Percentiles rank a stretch among this genome's conserved stretches.
These are phyloP conservation scores for Zelleria hepariella DNA, from an alignment of 2,888 invertebrate species.

Conservation along the genomic window DNA sequence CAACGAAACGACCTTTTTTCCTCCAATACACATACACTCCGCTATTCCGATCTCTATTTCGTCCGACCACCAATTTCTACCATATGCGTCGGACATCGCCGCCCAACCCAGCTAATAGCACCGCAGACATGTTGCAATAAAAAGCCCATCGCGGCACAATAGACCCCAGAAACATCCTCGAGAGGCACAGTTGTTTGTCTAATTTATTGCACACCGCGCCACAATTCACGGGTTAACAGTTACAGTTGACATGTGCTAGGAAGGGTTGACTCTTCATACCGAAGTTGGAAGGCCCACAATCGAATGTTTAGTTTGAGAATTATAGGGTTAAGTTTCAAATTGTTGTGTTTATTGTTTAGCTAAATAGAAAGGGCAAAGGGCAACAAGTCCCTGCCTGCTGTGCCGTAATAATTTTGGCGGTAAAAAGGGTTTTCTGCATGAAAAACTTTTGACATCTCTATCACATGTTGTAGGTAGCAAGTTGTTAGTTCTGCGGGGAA, in stretches of 20 bases:
- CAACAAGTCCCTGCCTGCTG: slow-evolving; percentile 57
- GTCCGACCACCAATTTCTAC: slow-evolving; percentile 31
- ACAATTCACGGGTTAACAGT: slow-evolving; percentile 31
- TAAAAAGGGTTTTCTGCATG: slow-evolving; percentile 36
- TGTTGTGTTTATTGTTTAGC: slow-evolving; percentile 55
- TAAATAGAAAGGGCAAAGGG: slow-evolving; percentile 48
- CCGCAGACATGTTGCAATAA: slow-evolving; percentile 47
- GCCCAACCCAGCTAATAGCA: slow-evolving; percentile 46
- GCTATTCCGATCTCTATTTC: neutral
- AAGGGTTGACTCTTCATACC: slow-evolving; percentile 41
- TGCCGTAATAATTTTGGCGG: slow-evolving; percentile 26
- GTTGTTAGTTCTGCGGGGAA: neutral
- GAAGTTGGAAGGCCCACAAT: neutral
- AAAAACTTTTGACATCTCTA: slow-evolving; percentile 40
- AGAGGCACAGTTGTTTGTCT: slow-evolving; percentile 18
- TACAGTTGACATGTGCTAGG: slow-evolving; percentile 45
- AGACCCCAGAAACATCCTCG: slow-evolving; percentile 21
- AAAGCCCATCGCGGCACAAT: slow-evolving; percentile 41
- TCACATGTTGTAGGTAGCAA: slow-evolving; percentile 16
- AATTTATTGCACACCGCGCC: slow-evolving; percentile 11
- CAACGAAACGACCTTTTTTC: neutral
- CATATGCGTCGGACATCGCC: slow-evolving; percentile 40
- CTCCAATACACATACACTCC: neutral
- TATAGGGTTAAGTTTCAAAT: slow-evolving; percentile 42
- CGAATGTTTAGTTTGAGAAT: neutral